phyloP scores from a whole-genome alignment of 2,113 vertebrate species.

The Nannospalax galili region DNA sequence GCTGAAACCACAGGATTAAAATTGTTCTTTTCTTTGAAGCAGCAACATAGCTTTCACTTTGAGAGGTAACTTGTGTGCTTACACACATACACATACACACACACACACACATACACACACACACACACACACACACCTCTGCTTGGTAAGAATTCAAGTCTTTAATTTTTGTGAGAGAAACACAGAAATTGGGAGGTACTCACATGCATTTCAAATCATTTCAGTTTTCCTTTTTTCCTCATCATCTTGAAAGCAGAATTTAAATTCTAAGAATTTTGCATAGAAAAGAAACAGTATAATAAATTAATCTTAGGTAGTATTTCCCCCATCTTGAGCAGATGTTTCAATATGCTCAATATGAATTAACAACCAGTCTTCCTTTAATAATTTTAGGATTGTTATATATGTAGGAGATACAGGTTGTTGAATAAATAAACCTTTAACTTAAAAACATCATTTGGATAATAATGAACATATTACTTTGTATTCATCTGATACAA shows the following conservation, averaged over 20 bases:
- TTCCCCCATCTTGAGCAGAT: not conserved
- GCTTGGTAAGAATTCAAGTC: slow-evolving; percentile 51
- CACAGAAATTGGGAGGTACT: slow-evolving; percentile 58
- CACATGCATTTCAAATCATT: slow-evolving; percentile 70
- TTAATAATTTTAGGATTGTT: slow-evolving; percentile 12
- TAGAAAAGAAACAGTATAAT: slow-evolving; percentile 63
- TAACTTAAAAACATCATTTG: not conserved
- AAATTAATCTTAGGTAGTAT: slow-evolving; percentile 58
- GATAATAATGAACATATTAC: slow-evolving; percentile 54
- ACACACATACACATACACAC: not conserved
- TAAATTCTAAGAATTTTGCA: slow-evolving; percentile 58
- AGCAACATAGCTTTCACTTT: slow-evolving; percentile 58
- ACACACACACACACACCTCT: not conserved
- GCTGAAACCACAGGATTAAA: slow-evolving; percentile 70
- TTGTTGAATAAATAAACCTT: slow-evolving; percentile 40
- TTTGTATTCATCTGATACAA: slow-evolving; percentile 71
- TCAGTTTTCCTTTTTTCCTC: slow-evolving; percentile 62
- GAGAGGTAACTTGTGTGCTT: not conserved
- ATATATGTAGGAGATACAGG: not conserved
- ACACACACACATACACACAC: not conserved
- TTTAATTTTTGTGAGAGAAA: slow-evolving; percentile 80
- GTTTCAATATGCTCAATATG: not conserved
- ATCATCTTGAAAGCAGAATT: slow-evolving; percentile 58
- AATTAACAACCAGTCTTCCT: not conserved
- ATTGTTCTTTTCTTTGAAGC: slow-evolving; percentile 21